These are phyloP conservation scores for Entomobrya proxima DNA, from an alignment of 2,888 invertebrate species.

Conservation along the genomic window DNA sequence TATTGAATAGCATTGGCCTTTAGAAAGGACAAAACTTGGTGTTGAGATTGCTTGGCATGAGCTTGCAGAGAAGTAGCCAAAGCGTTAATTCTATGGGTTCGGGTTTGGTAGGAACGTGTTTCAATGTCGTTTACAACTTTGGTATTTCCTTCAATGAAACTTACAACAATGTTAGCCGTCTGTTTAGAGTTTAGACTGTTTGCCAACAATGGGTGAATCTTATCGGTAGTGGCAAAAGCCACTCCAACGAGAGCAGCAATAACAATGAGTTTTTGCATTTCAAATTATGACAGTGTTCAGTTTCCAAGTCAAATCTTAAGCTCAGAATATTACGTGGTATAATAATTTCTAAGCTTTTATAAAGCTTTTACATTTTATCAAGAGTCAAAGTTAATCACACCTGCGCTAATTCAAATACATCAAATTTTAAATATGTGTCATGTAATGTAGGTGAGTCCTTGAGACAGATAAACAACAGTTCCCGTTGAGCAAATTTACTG, in stretches of 20 bases:
- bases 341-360: too few species aligned
- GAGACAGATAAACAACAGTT: too few species aligned
- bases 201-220: not conserved
- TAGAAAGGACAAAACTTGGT: not conserved
- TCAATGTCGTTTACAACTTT: slow-evolving; percentile 24
- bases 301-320: not conserved
- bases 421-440: too few species aligned
- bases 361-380: too few species aligned
- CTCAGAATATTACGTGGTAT: too few species aligned
- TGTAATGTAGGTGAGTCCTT: too few species aligned
- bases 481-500: too few species aligned
- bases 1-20: not conserved
- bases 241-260: not conserved
- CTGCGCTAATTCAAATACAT: too few species aligned
- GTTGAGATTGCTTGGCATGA: not conserved
- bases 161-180: slow-evolving; percentile 26
- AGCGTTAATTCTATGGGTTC: slow-evolving; percentile 10
- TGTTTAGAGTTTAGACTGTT: not conserved
- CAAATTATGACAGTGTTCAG: not conserved
- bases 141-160: slow-evolving; percentile 28
- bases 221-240: slow-evolving; percentile 17
- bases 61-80: not conserved
- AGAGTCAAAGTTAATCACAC: too few species aligned
- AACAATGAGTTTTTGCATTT: not conserved
- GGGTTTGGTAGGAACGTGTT: not conserved